phyloP scores from a whole-genome alignment of 2,113 vertebrate genomes.

The Ictalurus punctatus region DNA sequence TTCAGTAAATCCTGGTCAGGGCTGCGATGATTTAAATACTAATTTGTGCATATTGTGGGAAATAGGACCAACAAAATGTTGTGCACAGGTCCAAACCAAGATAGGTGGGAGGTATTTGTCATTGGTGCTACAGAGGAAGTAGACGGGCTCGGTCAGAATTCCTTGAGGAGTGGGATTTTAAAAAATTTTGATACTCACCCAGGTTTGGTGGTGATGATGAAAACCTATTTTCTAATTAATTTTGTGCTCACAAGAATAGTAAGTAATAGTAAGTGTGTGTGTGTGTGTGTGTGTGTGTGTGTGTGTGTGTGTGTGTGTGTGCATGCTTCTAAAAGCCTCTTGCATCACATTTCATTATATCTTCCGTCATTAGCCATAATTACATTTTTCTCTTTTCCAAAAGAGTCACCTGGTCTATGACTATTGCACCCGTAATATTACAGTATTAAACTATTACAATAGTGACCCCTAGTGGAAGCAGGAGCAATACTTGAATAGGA shows the following conservation, averaged over 20 bases:
- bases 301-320: too few species aligned
- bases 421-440: background rate
- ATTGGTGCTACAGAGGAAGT: background rate
- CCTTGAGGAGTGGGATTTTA: background rate
- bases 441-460: background rate
- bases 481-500: background rate
- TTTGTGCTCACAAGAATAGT: too few species aligned
- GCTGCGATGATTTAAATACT: background rate
- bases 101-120: background rate
- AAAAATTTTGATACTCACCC: too few species aligned
- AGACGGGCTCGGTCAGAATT: background rate
- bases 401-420: background rate
- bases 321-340: background rate
- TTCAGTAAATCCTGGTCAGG: background rate
- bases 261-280: too few species aligned
- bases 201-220: too few species aligned
- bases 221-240: too few species aligned
- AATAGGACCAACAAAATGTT: background rate
- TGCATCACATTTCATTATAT: background rate
- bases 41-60: background rate
- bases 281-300: too few species aligned
- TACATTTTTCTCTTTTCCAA: background rate
- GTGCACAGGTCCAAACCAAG: background rate
- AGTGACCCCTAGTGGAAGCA: slow-evolving; percentile 16
- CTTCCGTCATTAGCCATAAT: background rate